These are phyloP conservation scores for Eurytoma californica DNA, from an alignment of 2,888 invertebrate genomes.

Conservation along the genomic window DNA sequence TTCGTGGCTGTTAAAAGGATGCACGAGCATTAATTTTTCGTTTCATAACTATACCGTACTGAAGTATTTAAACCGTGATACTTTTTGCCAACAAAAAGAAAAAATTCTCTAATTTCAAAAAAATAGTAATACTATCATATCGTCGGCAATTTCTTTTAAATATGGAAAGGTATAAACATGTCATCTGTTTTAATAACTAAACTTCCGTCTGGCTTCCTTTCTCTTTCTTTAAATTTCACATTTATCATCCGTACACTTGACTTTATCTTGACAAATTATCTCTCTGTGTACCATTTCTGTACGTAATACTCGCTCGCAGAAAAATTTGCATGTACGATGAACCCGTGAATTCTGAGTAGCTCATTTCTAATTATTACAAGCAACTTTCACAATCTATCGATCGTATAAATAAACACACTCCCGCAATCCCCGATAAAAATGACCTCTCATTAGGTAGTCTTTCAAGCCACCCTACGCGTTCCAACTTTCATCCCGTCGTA, in stretches of 20 bases:
- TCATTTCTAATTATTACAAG: no score
- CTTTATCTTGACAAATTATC: constrained; percentile 48
- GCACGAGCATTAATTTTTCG: not conserved
- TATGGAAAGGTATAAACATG: not conserved
- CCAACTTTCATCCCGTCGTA: not conserved
- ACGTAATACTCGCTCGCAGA: not conserved
- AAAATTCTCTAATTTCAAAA: no score
- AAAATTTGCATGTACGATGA: not conserved
- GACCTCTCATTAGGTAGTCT: not conserved
- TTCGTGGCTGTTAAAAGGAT: no score
- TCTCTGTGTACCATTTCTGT: constrained; percentile 10
- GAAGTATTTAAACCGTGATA: no score
- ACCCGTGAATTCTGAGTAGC: no score
- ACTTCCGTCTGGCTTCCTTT: constrained; percentile 23
- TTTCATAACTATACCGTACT: no score
- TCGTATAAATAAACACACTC: no score
- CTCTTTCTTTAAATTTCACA: constrained; percentile 39
- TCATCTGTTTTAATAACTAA: constrained; percentile 25
- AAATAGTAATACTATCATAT: no score
- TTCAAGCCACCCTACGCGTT: not conserved
- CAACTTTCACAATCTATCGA: no score
- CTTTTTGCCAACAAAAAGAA: no score
- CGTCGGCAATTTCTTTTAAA: constrained; percentile 2
- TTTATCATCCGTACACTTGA: constrained; percentile 32
- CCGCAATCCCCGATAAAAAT: not conserved